Evolutionary conservation across 2,888 invertebrate species (phyloP).

Genomic region (Cheilosia variabilis): DNA sequence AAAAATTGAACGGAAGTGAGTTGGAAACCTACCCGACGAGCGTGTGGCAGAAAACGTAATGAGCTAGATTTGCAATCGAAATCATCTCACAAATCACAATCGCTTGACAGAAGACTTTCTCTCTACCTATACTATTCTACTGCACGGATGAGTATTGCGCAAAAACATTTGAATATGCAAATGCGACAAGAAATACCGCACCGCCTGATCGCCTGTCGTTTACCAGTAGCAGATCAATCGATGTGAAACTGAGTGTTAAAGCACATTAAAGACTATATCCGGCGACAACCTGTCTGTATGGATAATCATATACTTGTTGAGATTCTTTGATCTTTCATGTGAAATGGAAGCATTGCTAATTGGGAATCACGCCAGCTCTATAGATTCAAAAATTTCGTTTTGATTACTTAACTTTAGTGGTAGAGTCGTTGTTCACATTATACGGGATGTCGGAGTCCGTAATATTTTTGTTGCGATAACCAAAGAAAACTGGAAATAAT

Average conservation of each 20-base stretch:
- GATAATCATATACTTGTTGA: background rate
- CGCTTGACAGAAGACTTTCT: conserved; percentile 14
- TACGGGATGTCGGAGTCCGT: too few species aligned
- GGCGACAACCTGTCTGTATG: conserved; percentile 36
- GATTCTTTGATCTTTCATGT: conserved; percentile 21
- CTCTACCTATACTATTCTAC: background rate
- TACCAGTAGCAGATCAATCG: conserved; percentile 21
- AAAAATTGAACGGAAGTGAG: conserved; percentile 19
- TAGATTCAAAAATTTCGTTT: too few species aligned
- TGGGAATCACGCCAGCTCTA: background rate
- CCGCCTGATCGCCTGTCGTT: background rate
- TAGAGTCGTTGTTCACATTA: too few species aligned
- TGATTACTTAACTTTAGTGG: too few species aligned
- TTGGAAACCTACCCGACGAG: conserved; percentile 7
- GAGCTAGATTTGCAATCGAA: conserved; percentile 7
- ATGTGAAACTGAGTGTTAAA: conserved; percentile 15
- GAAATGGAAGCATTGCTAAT: background rate
- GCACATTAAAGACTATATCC: conserved; percentile 40
- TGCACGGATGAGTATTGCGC: conserved; percentile 19
- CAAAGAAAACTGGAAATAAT: too few species aligned
- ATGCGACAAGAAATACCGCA: conserved; percentile 15
- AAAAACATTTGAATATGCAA: conserved; percentile 38
- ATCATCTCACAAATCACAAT: background rate
- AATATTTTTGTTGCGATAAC: too few species aligned
- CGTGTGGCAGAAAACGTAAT: conserved; percentile 31